A percentile compares a stretch with the other conserved stretches of the same genome.
phyloP scores from a whole-genome alignment of 1,140 invertebrate genomes.

The Parasteatoda tepidariorum region DNA sequence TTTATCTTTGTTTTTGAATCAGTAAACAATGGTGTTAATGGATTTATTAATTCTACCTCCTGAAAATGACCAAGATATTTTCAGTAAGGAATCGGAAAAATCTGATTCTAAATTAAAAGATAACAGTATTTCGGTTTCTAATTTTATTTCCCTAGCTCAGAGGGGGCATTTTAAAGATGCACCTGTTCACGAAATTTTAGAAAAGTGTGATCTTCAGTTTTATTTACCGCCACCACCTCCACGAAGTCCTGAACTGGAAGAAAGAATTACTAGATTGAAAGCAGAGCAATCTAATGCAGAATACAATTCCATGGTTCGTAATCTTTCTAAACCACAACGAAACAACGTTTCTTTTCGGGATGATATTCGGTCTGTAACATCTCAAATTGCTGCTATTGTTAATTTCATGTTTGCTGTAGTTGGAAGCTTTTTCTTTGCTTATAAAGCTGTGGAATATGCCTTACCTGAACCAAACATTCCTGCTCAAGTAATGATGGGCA shows the following conservation, averaged over 20 bases:
- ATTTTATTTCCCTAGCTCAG: background rate
- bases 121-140: too few species aligned
- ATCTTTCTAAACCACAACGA: background rate
- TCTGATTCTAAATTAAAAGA: too few species aligned
- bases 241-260: constrained; percentile 50
- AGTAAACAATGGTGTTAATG: too few species aligned
- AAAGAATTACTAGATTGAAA: constrained; percentile 37
- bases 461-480: constrained; percentile 57
- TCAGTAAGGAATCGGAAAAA: too few species aligned
- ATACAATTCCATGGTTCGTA: constrained; percentile 31
- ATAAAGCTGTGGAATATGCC: constrained; percentile 62
- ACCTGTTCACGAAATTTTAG: background rate
- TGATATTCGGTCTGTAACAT: constrained; percentile 20
- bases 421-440: constrained; percentile 61
- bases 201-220: background rate
- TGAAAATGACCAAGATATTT: background rate
- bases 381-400: constrained; percentile 57
- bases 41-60: background rate
- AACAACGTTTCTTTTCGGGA: background rate
- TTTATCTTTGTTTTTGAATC: too few species aligned
- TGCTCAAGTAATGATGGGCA: constrained; percentile 42
- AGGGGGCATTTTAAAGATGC: background rate
- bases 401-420: constrained; percentile 60
- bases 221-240: background rate
- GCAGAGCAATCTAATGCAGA: constrained; percentile 43